Evolutionary conservation across 2,888 invertebrate genomes (phyloP), one percentile per base, ranked within the genome.

Genomic region (Sceliomorpha sp.): DNA sequence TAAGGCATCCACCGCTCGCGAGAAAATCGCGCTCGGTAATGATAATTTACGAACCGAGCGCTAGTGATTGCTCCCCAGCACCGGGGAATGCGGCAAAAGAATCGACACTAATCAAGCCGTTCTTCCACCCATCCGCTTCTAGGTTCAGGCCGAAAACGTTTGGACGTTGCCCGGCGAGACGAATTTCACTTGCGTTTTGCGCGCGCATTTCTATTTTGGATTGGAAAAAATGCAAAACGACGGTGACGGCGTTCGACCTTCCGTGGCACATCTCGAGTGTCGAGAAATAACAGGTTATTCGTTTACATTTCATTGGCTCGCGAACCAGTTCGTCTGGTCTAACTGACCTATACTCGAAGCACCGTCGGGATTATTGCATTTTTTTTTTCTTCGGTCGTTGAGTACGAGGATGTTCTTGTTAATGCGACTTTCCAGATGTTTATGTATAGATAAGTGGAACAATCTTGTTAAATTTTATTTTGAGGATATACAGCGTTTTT

Each of bases 281-380:
- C 72, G 68, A 66, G 50, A 78, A 76, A 76, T 74, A 77, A 78
- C 79, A 74, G 75, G 77, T 75, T 75, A 59, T 47, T 32, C 47
- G 68, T 72, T 75, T 72, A 67, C 69, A 73, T 73, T 80, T 78
- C 76, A 80, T 78, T 77, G 72, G 17, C 47, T 39, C 17, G 67
- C 73, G 71, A 78, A 81, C 81, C 82, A 77, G 81, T 80, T 72
- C 62, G 53, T 69, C 82, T 76, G 77, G 77, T 78, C 72, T 80
- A 82, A 82, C 82, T 78, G 81, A 82, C 80, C 82, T 82, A 79
- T 74, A 69, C 73, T 74, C 39, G 53, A 34, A 45, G 47, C 24
- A 20, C n/a, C 8, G 9, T 9, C 3, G 31, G 5, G 20, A 4
- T 20, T 2, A 20, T 5, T 2, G 2, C 20, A 5, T 20, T 20